Conservation (phyloP, 2,888 invertebrate genomes). For the Amaurobius ferox region DNA sequence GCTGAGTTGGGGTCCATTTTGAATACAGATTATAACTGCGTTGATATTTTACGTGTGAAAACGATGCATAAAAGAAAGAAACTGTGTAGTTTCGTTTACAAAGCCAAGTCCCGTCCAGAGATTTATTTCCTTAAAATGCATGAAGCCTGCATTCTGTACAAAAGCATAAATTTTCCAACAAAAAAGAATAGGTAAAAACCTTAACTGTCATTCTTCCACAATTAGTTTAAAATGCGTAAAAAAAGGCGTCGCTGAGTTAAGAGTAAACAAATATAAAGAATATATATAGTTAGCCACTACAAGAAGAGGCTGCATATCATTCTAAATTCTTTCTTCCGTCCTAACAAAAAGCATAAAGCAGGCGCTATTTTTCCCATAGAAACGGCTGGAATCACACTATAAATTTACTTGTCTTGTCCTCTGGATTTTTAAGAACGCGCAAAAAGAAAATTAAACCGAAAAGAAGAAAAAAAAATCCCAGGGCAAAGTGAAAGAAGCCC, state of each 20-base stretch:
- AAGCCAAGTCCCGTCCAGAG: too few relatives aligned
- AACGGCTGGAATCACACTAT: conserved; percentile 34
- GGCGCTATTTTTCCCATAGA: conserved; percentile 60
- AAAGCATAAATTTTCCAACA: too few relatives aligned
- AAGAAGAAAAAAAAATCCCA: conserved; percentile 23
- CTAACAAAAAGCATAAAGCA: conserved; percentile 23
- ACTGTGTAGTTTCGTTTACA: too few relatives aligned
- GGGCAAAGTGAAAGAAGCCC: conserved; percentile 32
- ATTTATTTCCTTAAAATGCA: too few relatives aligned
- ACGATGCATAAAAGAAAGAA: too few relatives aligned
- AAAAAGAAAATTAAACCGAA: conserved; percentile 38
- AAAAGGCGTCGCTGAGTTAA: neutral
- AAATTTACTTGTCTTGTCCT: conserved; percentile 58
- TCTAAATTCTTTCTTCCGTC: neutral
- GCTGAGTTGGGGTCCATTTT: too few relatives aligned
- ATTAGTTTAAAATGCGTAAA: too few relatives aligned
- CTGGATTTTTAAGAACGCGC: conserved; percentile 30
- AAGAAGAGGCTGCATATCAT: neutral
- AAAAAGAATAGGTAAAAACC: too few relatives aligned
- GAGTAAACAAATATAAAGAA: neutral
- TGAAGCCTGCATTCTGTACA: too few relatives aligned
- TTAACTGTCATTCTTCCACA: too few relatives aligned
- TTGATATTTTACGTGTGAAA: too few relatives aligned
- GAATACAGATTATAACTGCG: too few relatives aligned
- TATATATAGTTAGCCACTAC: neutral